These are phyloP conservation scores for Hedychridium roseum DNA, from an alignment of 2,888 invertebrate genomes.

Conservation along the genomic window DNA sequence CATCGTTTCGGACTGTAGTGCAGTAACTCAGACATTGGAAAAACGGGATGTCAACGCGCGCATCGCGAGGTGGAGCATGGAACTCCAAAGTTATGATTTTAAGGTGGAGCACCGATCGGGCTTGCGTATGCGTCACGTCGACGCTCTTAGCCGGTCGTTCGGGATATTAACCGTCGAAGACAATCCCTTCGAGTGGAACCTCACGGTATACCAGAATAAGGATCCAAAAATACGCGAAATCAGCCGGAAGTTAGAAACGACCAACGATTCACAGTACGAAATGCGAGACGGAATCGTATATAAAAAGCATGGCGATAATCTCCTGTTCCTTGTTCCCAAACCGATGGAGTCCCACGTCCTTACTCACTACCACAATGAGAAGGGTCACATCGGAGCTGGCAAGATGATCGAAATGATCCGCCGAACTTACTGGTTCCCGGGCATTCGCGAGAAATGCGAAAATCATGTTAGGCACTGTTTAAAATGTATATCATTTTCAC, in stretches of 20 bases:
- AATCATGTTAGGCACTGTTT: not conserved
- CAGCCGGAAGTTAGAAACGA: not conserved
- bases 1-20: slow-evolving; percentile 13
- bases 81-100: slow-evolving; percentile 32
- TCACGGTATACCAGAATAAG: slow-evolving; percentile 5
- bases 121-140: slow-evolving; percentile 32
- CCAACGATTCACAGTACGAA: slow-evolving; percentile 4
- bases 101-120: slow-evolving; percentile 27
- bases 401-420: not conserved
- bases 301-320: not conserved
- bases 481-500: slow-evolving; percentile 2
- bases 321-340: slow-evolving; percentile 6
- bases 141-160: slow-evolving; percentile 24
- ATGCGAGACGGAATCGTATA: slow-evolving; percentile 13
- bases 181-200: slow-evolving; percentile 6
- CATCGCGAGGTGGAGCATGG: slow-evolving; percentile 38
- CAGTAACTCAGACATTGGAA: slow-evolving; percentile 29
- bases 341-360: slow-evolving; percentile 4
- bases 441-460: not conserved
- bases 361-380: slow-evolving; percentile 1
- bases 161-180: not conserved
- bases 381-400: not conserved
- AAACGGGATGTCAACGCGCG: slow-evolving; percentile 40
- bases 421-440: slow-evolving; percentile 4
- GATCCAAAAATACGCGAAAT: slow-evolving; percentile 6